Percentiles rank a stretch among this genome's conserved stretches.
These are phyloP conservation scores for Vannuccia rotundouncinata DNA, from an alignment of 2,888 invertebrate genomes.

Conservation along the genomic window DNA sequence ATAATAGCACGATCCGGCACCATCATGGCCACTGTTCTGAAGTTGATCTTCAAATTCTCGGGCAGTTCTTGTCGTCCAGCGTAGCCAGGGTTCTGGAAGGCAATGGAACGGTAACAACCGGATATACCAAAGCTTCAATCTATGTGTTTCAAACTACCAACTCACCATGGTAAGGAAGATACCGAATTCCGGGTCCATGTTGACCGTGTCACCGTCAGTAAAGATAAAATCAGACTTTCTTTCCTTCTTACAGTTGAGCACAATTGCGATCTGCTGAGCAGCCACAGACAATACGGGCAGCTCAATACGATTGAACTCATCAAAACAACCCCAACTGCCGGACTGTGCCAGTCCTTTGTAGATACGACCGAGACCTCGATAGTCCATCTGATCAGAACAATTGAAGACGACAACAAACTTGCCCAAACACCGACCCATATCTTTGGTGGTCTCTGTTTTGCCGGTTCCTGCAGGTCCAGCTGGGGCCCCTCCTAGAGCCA, in stretches of 20 bases:
- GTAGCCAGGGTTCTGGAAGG: conserved; percentile 82
- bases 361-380: conserved; percentile 84
- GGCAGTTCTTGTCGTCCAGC: conserved; percentile 91
- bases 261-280: conserved; percentile 91
- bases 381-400: conserved; percentile 98
- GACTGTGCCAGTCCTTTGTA: conserved; percentile 89
- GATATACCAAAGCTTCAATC: no score
- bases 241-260: conserved; percentile 81
- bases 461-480: conserved; percentile 97
- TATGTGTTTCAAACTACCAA: no score
- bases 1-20: conserved; percentile 94
- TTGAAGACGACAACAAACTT: conserved; percentile 91
- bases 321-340: conserved; percentile 95
- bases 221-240: conserved; percentile 81
- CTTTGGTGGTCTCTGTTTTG: conserved; percentile 93
- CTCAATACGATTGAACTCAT: conserved; percentile 88
- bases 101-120: no score
- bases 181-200: conserved; percentile 89
- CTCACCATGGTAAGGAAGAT: conserved; percentile 91
- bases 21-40: conserved; percentile 97
- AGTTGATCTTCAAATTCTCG: conserved; percentile 93
- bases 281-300: conserved; percentile 87
- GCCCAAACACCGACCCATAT: conserved; percentile 92
- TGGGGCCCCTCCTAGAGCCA: conserved; percentile 86
- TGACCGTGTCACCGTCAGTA: conserved; percentile 85